Conservation (phyloP, 2,888 invertebrate genomes). For the Microplitis manilae region DNA sequence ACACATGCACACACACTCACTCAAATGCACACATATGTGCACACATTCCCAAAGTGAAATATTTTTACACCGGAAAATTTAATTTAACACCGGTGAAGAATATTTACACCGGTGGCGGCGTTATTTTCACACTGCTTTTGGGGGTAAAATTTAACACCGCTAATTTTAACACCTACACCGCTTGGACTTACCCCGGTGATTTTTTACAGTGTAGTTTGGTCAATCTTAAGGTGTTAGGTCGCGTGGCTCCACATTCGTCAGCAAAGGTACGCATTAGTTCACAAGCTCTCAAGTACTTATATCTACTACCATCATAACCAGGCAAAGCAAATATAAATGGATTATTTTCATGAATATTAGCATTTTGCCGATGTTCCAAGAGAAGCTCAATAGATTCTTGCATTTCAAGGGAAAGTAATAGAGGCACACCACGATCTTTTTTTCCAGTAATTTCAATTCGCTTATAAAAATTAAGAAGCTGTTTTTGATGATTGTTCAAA, state of each 20-base stretch:
- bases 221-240: slow-evolving; percentile 39
- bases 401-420: slow-evolving; percentile 38
- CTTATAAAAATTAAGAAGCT: slow-evolving; percentile 24
- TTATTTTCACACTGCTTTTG: no score
- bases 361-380: slow-evolving; percentile 21
- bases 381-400: slow-evolving; percentile 29
- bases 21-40: no score
- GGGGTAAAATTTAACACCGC: no score
- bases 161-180: accelerated
- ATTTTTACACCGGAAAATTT: no score
- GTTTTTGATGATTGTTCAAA: slow-evolving; percentile 29
- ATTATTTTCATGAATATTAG: slow-evolving; percentile 37
- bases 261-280: slow-evolving; percentile 36
- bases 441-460: slow-evolving; percentile 42
- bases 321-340: slow-evolving; percentile 43
- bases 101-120: no score
- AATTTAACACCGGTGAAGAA: no score
- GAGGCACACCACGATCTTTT: slow-evolving; percentile 40
- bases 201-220: no score
- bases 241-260: slow-evolving; percentile 33
- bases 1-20: no score
- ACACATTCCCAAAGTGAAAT: no score
- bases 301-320: slow-evolving; percentile 35
- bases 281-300: slow-evolving; percentile 36
- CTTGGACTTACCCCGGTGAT: no score